Evolutionary conservation across 2,113 vertebrate species (phyloP), one percentile per base, ranked within the genome.

Genomic region (Seriola rivoliana): DNA sequence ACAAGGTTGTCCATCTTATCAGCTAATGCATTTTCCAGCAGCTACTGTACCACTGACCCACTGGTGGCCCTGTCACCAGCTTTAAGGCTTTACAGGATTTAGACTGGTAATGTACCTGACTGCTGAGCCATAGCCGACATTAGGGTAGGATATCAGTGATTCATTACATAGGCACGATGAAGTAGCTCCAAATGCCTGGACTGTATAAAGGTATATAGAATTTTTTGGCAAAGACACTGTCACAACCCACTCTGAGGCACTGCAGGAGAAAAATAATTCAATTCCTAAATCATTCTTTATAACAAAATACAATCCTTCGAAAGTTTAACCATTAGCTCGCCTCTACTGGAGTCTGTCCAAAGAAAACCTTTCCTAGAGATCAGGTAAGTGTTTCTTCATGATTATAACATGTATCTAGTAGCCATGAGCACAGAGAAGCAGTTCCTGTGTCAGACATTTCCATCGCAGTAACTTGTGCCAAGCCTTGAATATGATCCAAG

Each of bases 401-500:
- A 73, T 85, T 81, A 75, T 73, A 69, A 66, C 84, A 78, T 80
- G 83, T 66, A 86, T 85, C 79, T 70, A 38, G 59, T 62, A 52
- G 65, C 13, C 69, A 76, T 29, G 52, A 84, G 63, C 64, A 80
- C 44, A 13, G 55, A 80, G 70, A 77, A 76, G 77, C 87, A 80
- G 79, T 85, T 89, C 89, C 87, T 78, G 78, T 85, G 85, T 90
- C 90, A 86, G 82, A 88, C 79, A 66, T 86, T 89, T 91, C 80
- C 88, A 86, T 77, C 64, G 21, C 78, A 84, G 81, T 57, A 57
- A 79, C 68, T 85, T 83, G 83, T 89, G 90, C 90, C 89, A 91
- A 88, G 89, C 46, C 71, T 85, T 88, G 89, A 92, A 87, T 68
- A 86, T 69, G 85, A 88, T 92, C 84, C 81, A 90, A 85, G 83